Conservation (phyloP, 2,888 invertebrate species). For the Altica lythri region DNA sequence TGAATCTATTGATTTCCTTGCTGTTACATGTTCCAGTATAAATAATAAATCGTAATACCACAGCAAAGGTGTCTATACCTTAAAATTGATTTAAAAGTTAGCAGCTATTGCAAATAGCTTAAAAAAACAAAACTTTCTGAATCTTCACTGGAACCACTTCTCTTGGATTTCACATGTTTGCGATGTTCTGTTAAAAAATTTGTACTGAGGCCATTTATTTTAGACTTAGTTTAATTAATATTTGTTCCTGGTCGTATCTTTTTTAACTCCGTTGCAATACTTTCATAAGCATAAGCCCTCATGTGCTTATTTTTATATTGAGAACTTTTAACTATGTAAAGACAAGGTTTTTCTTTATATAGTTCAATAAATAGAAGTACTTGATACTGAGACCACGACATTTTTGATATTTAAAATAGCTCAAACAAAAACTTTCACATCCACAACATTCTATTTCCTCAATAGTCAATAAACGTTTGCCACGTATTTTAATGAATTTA, state of each 20-base stretch:
- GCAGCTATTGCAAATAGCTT: background rate
- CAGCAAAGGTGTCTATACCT: slow-evolving; percentile 1
- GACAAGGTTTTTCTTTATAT: background rate
- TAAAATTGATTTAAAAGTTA: slow-evolving; percentile 1
- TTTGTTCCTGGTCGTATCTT: slow-evolving; percentile 6
- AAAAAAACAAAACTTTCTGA: background rate
- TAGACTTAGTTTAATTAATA: background rate
- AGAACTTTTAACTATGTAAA: slow-evolving; percentile 1
- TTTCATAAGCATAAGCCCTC: slow-evolving; percentile 1
- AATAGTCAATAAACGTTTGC: no score
- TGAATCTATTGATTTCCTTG: background rate
- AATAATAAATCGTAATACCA: background rate
- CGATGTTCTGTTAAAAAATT: background rate
- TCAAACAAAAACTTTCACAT: no score
- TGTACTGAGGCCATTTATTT: background rate
- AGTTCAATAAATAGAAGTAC: background rate
- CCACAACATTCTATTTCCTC: no score
- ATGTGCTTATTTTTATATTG: slow-evolving; percentile 3
- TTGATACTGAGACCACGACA: background rate
- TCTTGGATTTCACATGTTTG: background rate
- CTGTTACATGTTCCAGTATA: slow-evolving; percentile 7
- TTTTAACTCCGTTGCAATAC: slow-evolving; percentile 1
- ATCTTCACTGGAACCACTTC: slow-evolving; percentile 3
- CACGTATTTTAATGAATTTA: no score
- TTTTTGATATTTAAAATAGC: no score